Percentiles rank a stretch among this genome's conserved stretches.
Evolutionary conservation across 2,888 invertebrate species (phyloP).

Genomic region (Drosophila eohydei): DNA sequence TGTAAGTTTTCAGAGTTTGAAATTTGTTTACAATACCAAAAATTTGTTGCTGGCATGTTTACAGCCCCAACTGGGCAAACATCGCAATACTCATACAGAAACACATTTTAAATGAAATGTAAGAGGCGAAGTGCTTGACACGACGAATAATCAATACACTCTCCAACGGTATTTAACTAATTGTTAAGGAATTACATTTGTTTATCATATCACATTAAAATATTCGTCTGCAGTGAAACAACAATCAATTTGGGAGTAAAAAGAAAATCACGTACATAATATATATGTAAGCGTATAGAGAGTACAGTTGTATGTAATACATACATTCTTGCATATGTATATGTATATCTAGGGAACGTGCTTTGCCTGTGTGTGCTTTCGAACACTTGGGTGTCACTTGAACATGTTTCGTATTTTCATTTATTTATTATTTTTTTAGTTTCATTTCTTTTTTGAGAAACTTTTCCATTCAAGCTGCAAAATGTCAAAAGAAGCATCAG

Average conservation of each 20-base stretch:
- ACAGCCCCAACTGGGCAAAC: slow-evolving; percentile 53
- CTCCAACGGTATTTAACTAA: not conserved
- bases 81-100: slow-evolving; percentile 27
- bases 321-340: slow-evolving; percentile 19
- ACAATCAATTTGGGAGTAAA: not conserved
- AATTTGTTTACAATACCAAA: slow-evolving; percentile 53
- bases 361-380: slow-evolving; percentile 20
- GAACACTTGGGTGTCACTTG: slow-evolving; percentile 54
- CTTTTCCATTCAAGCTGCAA: slow-evolving; percentile 62
- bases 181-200: too few species aligned
- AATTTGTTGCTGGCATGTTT: slow-evolving; percentile 48
- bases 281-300: not conserved
- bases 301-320: not conserved
- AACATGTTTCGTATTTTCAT: slow-evolving; percentile 26
- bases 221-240: too few species aligned
- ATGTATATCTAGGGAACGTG: slow-evolving; percentile 24
- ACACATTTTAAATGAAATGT: slow-evolving; percentile 27
- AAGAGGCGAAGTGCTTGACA: slow-evolving; percentile 8
- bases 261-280: not conserved
- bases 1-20: slow-evolving; percentile 24
- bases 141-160: slow-evolving; percentile 13
- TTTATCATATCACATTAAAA: too few species aligned
- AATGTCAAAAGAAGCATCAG: slow-evolving; percentile 44
- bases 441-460: slow-evolving; percentile 25
- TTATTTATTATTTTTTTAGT: slow-evolving; percentile 4